phyloP scores from a whole-genome alignment of 2,113 vertebrate species.

The Pteruthius melanotis region DNA sequence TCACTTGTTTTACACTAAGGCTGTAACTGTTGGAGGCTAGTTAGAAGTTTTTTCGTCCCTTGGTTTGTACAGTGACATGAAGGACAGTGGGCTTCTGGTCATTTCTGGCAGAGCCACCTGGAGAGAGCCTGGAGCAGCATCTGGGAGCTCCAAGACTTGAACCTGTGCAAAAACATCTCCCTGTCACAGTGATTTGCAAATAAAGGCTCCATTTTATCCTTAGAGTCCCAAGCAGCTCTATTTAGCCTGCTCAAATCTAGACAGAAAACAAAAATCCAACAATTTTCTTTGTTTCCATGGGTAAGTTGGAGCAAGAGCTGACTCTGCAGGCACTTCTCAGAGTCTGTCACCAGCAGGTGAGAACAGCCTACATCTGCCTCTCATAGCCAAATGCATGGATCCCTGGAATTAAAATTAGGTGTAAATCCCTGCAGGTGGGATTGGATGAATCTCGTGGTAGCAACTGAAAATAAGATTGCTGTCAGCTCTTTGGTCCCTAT shows the following conservation, averaged over 20 bases:
- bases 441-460: not conserved
- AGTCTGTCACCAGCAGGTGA: not conserved
- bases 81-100: not conserved
- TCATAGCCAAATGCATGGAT: not conserved
- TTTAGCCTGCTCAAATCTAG: not conserved
- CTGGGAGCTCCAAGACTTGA: not conserved
- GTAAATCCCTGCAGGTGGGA: not conserved
- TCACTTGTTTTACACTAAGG: not conserved
- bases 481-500: not conserved
- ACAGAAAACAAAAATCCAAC: not conserved
- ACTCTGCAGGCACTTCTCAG: not conserved
- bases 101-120: not conserved
- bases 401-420: not conserved
- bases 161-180: not conserved
- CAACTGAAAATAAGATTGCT: not conserved
- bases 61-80: not conserved
- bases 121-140: not conserved
- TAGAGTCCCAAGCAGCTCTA: not conserved
- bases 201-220: rapidly evolving
- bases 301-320: not conserved
- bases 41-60: not conserved
- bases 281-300: not conserved
- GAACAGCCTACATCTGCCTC: not conserved
- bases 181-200: not conserved
- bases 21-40: not conserved